These are phyloP conservation scores for Sebastes glaucus DNA, from an alignment of 2,797 vertebrate genomes.

Conservation along the genomic window DNA sequence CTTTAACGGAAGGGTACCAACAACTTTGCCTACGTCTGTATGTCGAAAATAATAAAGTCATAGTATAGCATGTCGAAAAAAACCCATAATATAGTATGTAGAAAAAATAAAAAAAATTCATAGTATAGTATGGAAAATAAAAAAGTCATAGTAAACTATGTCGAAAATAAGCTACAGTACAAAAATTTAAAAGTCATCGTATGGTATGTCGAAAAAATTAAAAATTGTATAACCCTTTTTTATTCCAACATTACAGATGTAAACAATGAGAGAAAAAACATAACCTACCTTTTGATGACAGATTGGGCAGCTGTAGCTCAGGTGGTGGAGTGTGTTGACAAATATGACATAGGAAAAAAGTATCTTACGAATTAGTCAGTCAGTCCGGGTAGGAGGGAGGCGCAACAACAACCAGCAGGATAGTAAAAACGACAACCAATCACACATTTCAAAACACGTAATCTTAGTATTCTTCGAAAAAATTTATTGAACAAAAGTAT, in stretches of 20 bases:
- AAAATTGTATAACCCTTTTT: too few relatives aligned
- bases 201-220: rapidly evolving
- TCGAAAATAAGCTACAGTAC: too few relatives aligned
- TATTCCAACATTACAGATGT: too few relatives aligned
- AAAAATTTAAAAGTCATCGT: too few relatives aligned
- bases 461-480: conserved; percentile 76
- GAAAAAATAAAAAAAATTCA: too few relatives aligned
- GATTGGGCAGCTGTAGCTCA: background rate
- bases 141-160: too few relatives aligned
- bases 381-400: background rate
- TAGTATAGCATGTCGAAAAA: too few relatives aligned
- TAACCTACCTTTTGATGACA: background rate
- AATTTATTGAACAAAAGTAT: conserved; percentile 88
- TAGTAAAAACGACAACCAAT: background rate
- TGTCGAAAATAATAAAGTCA: too few relatives aligned
- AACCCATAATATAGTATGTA: too few relatives aligned
- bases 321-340: background rate
- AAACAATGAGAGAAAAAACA: background rate
- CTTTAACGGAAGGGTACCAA: too few relatives aligned
- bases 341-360: background rate
- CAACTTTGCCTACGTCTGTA: too few relatives aligned
- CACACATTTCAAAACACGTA: background rate
- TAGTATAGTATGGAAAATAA: too few relatives aligned
- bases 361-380: background rate
- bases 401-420: background rate